phyloP scores from a whole-genome alignment of 2,797 vertebrate genomes.

The Mormyrops attenuatus region DNA sequence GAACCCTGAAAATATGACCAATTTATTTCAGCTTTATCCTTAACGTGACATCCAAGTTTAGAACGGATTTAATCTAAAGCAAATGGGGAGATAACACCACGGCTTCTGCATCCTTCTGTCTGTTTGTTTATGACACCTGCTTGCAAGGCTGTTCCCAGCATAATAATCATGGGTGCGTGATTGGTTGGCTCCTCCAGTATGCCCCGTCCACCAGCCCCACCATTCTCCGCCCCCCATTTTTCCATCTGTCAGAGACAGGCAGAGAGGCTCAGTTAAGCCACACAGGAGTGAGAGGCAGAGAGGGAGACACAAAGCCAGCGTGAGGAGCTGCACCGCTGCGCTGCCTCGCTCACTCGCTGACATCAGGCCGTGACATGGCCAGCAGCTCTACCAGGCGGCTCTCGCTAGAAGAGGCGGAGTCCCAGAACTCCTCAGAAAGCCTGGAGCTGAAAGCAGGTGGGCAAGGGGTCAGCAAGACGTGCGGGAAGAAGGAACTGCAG shows the following conservation, averaged over 20 bases:
- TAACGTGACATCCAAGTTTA: background rate
- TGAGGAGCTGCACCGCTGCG: conserved; percentile 9
- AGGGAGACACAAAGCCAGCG: conserved; percentile 24
- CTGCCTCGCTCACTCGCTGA: background rate
- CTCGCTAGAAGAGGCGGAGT: conserved; percentile 62
- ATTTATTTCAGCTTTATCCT: background rate
- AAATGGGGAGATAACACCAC: background rate
- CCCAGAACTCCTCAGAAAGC: conserved; percentile 59
- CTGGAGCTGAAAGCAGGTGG: conserved; percentile 38
- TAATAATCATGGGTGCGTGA: background rate
- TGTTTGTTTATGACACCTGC: background rate
- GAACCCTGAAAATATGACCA: background rate
- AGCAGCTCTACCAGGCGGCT: conserved; percentile 61
- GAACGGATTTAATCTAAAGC: background rate
- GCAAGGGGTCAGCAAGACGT: conserved; percentile 40
- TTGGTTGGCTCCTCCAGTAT: background rate
- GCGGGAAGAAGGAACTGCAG: background rate
- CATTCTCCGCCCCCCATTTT: conserved; percentile 27
- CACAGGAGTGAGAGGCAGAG: conserved; percentile 42
- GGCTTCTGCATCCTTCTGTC: background rate
- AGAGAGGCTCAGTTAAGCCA: conserved; percentile 48
- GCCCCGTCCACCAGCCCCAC: conserved; percentile 28
- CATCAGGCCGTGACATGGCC: conserved; percentile 49
- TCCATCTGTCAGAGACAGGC: conserved; percentile 40
- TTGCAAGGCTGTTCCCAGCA: background rate